These are phyloP conservation scores for Aegithalos caudatus DNA, from an alignment of 2,113 vertebrate species.

Conservation along the genomic window DNA sequence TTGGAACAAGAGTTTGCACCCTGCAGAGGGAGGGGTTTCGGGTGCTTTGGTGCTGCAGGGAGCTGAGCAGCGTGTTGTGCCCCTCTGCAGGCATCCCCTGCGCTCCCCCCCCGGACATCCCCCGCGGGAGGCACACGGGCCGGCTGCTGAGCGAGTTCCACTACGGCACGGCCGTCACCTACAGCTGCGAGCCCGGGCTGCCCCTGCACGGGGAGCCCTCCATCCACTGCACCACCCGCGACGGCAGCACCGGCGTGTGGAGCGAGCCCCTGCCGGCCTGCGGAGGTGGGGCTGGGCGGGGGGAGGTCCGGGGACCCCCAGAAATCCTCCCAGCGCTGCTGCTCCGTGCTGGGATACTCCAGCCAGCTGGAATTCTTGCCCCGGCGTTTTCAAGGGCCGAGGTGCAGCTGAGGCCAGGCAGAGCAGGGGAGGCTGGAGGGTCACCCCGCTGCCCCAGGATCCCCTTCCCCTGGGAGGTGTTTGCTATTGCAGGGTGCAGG, in stretches of 20 bases:
- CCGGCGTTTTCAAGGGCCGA: fast-evolving
- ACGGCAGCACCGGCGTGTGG: conserved; percentile 54
- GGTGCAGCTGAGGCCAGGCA: neutral
- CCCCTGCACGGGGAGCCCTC: conserved; percentile 36
- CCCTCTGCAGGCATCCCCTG: conserved; percentile 61
- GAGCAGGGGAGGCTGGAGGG: neutral
- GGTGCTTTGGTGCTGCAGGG: neutral
- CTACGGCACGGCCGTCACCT: conserved; percentile 43
- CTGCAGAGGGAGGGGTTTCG: neutral
- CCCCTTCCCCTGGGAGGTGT: no score
- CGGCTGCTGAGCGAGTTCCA: neutral
- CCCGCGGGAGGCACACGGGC: conserved; percentile 32
- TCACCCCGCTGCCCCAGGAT: fast-evolving
- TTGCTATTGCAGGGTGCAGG: neutral
- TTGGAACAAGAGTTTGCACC: neutral
- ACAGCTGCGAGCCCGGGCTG: conserved; percentile 14
- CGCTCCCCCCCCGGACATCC: conserved; percentile 37
- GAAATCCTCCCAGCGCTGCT: fast-evolving
- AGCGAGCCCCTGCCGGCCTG: conserved; percentile 17
- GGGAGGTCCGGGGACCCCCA: fast-evolving
- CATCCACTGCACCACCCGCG: conserved; percentile 61
- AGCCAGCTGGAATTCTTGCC: neutral
- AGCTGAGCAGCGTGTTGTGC: neutral
- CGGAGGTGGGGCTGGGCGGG: conserved; percentile 3
- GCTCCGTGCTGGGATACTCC: fast-evolving